Evolutionary conservation across 2,888 invertebrate species (phyloP).

Genomic region (Augochlorella aurata): DNA sequence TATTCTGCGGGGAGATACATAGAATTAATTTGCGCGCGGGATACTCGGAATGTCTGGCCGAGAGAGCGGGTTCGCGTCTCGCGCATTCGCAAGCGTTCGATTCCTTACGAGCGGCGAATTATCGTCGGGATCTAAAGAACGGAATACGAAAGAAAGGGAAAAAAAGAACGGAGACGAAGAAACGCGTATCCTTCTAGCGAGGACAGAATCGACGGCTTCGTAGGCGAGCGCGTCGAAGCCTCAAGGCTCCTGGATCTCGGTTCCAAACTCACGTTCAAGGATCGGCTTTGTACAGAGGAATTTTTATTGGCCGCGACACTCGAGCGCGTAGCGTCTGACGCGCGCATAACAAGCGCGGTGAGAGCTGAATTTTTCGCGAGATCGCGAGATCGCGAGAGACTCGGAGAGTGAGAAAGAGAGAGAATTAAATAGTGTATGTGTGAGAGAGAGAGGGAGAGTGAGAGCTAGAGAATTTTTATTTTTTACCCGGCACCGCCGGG

Average conservation of each 20-base stretch:
- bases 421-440: no score
- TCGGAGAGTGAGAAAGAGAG: background rate
- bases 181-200: slow-evolving; percentile 54
- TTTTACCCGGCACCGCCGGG: slow-evolving; percentile 31
- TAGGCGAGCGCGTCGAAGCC: slow-evolving; percentile 57
- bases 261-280: slow-evolving; percentile 71
- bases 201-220: slow-evolving; percentile 56
- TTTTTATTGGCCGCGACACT: slow-evolving; percentile 59
- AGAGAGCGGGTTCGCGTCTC: background rate
- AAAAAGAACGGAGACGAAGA: slow-evolving; percentile 1
- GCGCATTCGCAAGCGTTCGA: slow-evolving; percentile 1
- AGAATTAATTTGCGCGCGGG: slow-evolving; percentile 1
- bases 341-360: slow-evolving; percentile 48
- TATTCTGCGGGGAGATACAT: background rate
- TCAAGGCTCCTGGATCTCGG: slow-evolving; percentile 57
- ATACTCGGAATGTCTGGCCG: background rate
- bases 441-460: background rate
- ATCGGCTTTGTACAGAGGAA: slow-evolving; percentile 69
- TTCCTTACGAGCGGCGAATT: slow-evolving; percentile 5
- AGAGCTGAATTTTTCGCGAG: slow-evolving; percentile 49
- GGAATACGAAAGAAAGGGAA: slow-evolving; percentile 34
- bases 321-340: slow-evolving; percentile 39
- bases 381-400: slow-evolving; percentile 1
- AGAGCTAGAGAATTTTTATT: slow-evolving; percentile 44
- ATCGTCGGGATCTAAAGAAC: slow-evolving; percentile 40